phyloP scores from a whole-genome alignment of 2,888 invertebrate species.

The Scaptomyza parva region DNA sequence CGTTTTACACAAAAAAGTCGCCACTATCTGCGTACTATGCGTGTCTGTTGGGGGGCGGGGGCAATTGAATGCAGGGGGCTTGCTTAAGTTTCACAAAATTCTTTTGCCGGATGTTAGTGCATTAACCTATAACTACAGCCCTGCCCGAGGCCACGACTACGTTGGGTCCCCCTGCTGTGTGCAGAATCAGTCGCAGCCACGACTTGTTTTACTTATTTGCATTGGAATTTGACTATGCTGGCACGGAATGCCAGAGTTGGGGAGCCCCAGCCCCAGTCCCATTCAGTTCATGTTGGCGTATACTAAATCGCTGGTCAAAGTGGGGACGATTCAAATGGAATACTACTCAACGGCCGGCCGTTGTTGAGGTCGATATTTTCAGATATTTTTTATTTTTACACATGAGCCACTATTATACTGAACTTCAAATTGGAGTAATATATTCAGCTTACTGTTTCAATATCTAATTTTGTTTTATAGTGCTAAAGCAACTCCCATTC shows the following conservation, averaged over 20 bases:
- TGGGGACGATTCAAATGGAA: constrained; percentile 27
- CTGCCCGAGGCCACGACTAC: constrained; percentile 14
- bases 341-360: too few species aligned
- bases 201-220: constrained; percentile 52
- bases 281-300: constrained; percentile 10
- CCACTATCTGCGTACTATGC: neutral
- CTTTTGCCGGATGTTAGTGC: constrained; percentile 43
- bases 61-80: too few species aligned
- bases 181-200: constrained; percentile 19
- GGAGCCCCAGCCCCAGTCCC: neutral
- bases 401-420: too few species aligned
- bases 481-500: too few species aligned
- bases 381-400: too few species aligned
- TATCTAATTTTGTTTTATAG: too few species aligned
- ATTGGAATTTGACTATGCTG: constrained; percentile 47
- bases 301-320: constrained; percentile 21
- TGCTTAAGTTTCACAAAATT: constrained; percentile 39
- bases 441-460: too few species aligned
- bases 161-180: neutral
- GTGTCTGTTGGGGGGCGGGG: constrained; percentile 1
- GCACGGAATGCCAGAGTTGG: constrained; percentile 27
- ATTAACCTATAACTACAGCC: constrained; percentile 54
- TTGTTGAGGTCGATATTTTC: too few species aligned
- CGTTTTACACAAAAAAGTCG: too few species aligned
- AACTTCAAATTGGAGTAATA: too few species aligned